Evolutionary conservation across 2,113 vertebrate genomes (phyloP).

Genomic region (Zosterops pallidus): DNA sequence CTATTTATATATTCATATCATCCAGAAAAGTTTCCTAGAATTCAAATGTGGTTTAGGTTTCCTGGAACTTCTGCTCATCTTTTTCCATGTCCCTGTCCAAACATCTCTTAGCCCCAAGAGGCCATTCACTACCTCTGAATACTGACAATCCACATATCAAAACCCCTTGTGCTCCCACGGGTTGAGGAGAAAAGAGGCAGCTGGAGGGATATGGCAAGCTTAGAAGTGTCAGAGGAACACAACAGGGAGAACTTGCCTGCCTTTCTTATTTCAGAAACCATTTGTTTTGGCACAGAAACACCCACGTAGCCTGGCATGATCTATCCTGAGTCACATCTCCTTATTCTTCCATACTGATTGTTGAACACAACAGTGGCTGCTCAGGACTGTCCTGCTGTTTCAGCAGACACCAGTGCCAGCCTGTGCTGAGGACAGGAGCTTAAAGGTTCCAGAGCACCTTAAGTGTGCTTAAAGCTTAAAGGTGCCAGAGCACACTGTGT

Average conservation of each 20-base stretch:
- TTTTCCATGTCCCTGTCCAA: not conserved
- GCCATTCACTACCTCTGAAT: not conserved
- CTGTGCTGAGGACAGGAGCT: not conserved
- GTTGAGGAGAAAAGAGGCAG: not conserved
- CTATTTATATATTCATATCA: not conserved
- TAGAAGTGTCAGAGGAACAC: not conserved
- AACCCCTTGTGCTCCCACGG: not conserved
- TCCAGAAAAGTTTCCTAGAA: not conserved
- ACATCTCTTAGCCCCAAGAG: not conserved
- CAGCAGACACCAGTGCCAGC: not conserved
- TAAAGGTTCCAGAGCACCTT: not conserved
- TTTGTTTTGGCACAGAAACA: not conserved
- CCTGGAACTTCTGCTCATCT: not conserved
- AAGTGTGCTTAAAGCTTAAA: too few relatives aligned
- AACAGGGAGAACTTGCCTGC: not conserved
- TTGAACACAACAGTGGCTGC: not conserved
- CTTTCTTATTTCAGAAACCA: not conserved
- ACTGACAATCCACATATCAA: not conserved
- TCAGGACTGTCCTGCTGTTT: not conserved
- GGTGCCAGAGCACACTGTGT: not conserved
- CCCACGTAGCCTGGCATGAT: fast-evolving
- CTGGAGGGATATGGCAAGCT: not conserved
- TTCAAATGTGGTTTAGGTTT: not conserved
- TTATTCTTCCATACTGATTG: not conserved
- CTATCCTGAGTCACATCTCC: not conserved